These are phyloP conservation scores for Nemotelus pantherinus DNA, from an alignment of 2,888 invertebrate species.

Conservation along the genomic window DNA sequence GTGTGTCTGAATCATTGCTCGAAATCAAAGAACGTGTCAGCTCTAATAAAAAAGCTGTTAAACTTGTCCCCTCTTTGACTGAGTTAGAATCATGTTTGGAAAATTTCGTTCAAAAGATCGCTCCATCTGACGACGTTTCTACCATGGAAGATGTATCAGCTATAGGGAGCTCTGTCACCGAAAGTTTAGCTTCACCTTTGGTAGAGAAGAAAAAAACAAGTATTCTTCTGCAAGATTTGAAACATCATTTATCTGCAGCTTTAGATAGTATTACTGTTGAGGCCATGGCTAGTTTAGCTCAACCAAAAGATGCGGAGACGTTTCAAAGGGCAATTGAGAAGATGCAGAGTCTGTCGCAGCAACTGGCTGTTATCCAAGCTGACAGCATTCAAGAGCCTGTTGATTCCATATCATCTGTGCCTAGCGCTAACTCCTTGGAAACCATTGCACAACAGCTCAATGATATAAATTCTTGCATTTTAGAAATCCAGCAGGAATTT, in stretches of 20 bases:
- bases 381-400: constrained; percentile 59
- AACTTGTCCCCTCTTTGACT: constrained; percentile 60
- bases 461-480: constrained; percentile 58
- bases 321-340: constrained; percentile 60
- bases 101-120: constrained; percentile 50
- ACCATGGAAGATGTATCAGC: constrained; percentile 69
- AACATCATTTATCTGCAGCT: constrained; percentile 58
- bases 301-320: constrained; percentile 52
- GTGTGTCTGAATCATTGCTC: constrained; percentile 52
- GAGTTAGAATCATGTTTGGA: constrained; percentile 61
- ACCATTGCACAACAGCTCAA: constrained; percentile 61
- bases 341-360: constrained; percentile 62
- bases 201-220: constrained; percentile 48
- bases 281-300: constrained; percentile 49
- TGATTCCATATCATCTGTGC: constrained; percentile 57
- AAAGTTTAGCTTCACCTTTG: constrained; percentile 25
- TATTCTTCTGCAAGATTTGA: constrained; percentile 57
- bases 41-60: constrained; percentile 43
- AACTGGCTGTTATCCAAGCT: constrained; percentile 62
- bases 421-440: constrained; percentile 54
- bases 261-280: constrained; percentile 57
- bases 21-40: constrained; percentile 59
- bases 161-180: constrained; percentile 66
- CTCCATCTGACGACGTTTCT: constrained; percentile 58
- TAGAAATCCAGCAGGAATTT: constrained; percentile 59